phyloP scores from a whole-genome alignment of 2,113 vertebrate species.

The Gallinago paraguaiae region DNA sequence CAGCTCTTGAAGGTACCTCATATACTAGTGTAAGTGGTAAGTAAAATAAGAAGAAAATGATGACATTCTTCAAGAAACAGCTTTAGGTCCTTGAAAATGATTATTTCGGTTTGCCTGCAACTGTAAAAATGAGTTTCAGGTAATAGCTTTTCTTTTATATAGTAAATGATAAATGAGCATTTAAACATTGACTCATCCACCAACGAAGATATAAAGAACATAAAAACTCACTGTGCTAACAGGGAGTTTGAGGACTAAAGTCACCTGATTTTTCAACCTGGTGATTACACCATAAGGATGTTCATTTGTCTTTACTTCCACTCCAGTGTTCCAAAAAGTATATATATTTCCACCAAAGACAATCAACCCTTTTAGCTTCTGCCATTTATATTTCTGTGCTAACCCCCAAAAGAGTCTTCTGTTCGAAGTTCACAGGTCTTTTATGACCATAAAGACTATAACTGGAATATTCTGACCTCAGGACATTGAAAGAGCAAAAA shows the following conservation, averaged over 20 bases:
- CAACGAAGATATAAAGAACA: conserved; percentile 77
- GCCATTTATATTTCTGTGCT: conserved; percentile 58
- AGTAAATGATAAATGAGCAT: conserved; percentile 79
- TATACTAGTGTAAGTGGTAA: conserved; percentile 75
- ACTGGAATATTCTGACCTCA: conserved; percentile 14
- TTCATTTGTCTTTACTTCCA: conserved; percentile 78
- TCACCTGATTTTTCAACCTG: conserved; percentile 77
- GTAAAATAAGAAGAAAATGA: conserved; percentile 80
- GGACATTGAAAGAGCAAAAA: not conserved
- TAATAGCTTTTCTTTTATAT: conserved; percentile 84
- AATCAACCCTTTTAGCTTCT: conserved; percentile 73
- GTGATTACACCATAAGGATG: conserved; percentile 74
- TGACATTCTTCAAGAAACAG: conserved; percentile 81
- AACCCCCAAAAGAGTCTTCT: conserved; percentile 43
- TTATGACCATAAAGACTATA: conserved; percentile 38
- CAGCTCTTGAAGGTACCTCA: conserved; percentile 67
- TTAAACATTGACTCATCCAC: conserved; percentile 81
- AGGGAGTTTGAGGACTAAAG: conserved; percentile 75
- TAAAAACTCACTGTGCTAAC: conserved; percentile 77
- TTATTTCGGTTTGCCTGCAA: conserved; percentile 80
- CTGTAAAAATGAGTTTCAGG: conserved; percentile 82
- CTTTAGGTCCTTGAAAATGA: conserved; percentile 82
- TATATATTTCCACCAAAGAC: conserved; percentile 71
- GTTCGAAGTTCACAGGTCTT: conserved; percentile 43
- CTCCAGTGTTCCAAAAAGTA: conserved; percentile 64